phyloP scores from a whole-genome alignment of 64 coral and sea anemone genomes.

The Astreopora myriophthalma region DNA sequence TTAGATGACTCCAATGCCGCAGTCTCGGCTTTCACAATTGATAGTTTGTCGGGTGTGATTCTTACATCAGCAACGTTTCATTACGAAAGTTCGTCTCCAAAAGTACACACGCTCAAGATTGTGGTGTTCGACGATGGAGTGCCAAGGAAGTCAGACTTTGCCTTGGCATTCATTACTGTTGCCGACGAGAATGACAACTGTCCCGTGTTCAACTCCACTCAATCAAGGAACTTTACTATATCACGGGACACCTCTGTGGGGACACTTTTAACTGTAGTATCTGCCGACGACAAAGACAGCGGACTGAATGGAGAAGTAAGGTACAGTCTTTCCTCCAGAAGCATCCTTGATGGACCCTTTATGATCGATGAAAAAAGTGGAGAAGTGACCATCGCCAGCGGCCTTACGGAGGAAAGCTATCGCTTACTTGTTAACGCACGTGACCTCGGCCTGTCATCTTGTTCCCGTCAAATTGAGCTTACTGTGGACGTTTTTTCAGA shows the following conservation, averaged over 20 bases:
- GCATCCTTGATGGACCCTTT: not conserved
- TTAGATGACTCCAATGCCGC: not conserved
- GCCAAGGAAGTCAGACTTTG: conserved; percentile 31
- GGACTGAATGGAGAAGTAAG: conserved; percentile 65
- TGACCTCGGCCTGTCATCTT: conserved; percentile 59
- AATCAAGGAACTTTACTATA: conserved; percentile 30
- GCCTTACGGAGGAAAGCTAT: conserved; percentile 2
- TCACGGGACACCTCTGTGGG: conserved; percentile 12
- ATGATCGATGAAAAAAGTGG: conserved; percentile 19
- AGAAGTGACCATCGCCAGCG: not conserved
- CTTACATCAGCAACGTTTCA: conserved; percentile 10
- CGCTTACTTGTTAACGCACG: conserved; percentile 30
- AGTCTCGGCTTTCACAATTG: conserved; percentile 21
- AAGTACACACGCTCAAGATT: conserved; percentile 14
- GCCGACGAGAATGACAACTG: conserved; percentile 70
- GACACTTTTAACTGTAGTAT: conserved; percentile 24
- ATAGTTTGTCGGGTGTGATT: conserved; percentile 43
- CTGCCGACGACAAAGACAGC: conserved; percentile 61
- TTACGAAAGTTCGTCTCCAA: conserved; percentile 8
- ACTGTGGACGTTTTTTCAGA: not conserved
- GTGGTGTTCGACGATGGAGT: conserved; percentile 64
- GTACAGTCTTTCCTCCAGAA: conserved; percentile 26
- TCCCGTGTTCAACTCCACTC: conserved; percentile 30
- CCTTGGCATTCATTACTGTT: conserved; percentile 4
- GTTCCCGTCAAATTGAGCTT: conserved; percentile 49